phyloP scores from a whole-genome alignment of 2,888 invertebrate species.

The Cephonodes hylas region DNA sequence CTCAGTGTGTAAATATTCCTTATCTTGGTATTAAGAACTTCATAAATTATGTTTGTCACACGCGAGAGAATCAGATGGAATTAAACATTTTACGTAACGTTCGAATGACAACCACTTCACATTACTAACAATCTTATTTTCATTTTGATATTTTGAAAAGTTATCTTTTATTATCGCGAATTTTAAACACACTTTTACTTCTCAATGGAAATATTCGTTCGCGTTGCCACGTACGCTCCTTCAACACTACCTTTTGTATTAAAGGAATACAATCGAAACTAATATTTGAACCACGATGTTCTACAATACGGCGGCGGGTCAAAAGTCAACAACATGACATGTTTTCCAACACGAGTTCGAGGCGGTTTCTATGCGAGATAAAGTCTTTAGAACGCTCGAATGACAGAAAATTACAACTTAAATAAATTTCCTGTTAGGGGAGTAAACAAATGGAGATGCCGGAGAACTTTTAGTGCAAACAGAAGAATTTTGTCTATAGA shows the following conservation, averaged over 20 bases:
- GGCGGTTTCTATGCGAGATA: slow-evolving; percentile 2
- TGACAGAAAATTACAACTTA: slow-evolving; percentile 78
- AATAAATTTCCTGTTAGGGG: slow-evolving; percentile 78
- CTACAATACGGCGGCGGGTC: slow-evolving; percentile 33
- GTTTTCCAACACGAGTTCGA: slow-evolving; percentile 31
- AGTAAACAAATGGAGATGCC: slow-evolving; percentile 67
- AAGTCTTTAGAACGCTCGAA: slow-evolving; percentile 53
- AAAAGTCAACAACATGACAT: slow-evolving; percentile 53
- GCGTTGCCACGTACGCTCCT: neutral
- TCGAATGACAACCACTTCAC: slow-evolving; percentile 21
- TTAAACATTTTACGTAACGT: slow-evolving; percentile 50
- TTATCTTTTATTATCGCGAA: slow-evolving; percentile 3
- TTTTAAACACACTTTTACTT: neutral
- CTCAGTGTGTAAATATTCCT: slow-evolving; percentile 75
- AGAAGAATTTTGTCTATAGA: slow-evolving; percentile 63
- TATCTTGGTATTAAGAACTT: slow-evolving; percentile 79
- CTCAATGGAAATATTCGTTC: neutral
- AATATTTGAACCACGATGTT: slow-evolving; percentile 28
- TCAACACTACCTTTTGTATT: neutral
- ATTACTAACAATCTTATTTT: neutral
- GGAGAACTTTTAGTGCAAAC: slow-evolving; percentile 66
- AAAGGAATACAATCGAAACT: neutral
- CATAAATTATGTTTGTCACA: slow-evolving; percentile 81
- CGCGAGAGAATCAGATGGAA: slow-evolving; percentile 61
- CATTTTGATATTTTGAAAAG: slow-evolving; percentile 22